Evolutionary conservation across 2,113 vertebrate species (phyloP).

Genomic region (Bos javanicus): DNA sequence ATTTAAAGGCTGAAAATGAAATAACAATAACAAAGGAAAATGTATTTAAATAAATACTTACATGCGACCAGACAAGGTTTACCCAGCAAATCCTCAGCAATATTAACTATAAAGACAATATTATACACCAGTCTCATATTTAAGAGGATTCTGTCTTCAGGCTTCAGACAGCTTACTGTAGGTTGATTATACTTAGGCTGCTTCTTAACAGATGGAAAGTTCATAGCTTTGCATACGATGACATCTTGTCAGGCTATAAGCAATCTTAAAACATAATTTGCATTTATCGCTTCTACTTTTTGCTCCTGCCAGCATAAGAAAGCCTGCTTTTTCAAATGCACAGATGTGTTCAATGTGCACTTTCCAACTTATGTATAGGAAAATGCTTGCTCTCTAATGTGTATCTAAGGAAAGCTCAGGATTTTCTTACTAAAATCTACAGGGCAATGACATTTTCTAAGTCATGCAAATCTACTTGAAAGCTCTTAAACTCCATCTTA

Average conservation of each 20-base stretch:
- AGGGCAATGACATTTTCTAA: neutral
- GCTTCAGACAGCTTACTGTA: neutral
- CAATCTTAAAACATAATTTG: neutral
- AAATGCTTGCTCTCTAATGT: neutral
- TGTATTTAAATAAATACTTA: slow-evolving; percentile 26
- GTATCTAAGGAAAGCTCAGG: neutral
- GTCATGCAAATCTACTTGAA: neutral
- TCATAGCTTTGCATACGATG: neutral
- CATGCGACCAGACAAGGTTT: neutral
- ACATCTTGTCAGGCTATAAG: neutral
- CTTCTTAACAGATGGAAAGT: neutral
- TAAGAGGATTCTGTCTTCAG: neutral
- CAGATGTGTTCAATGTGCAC: neutral
- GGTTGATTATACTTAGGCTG: neutral
- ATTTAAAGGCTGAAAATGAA: slow-evolving; percentile 3
- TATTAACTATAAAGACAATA: neutral
- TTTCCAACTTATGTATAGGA: neutral
- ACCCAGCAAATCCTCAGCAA: neutral
- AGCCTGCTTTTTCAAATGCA: neutral
- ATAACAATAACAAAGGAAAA: slow-evolving; percentile 2
- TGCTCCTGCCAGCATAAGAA: neutral
- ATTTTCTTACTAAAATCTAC: neutral
- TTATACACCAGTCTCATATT: neutral
- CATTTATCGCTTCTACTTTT: neutral
- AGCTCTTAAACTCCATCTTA: slow-evolving; percentile 3